A percentile compares a stretch with the other conserved stretches of the same genome.
These are phyloP conservation scores for Aricia agestis DNA, from an alignment of 1,140 invertebrate genomes.

Conservation along the genomic window DNA sequence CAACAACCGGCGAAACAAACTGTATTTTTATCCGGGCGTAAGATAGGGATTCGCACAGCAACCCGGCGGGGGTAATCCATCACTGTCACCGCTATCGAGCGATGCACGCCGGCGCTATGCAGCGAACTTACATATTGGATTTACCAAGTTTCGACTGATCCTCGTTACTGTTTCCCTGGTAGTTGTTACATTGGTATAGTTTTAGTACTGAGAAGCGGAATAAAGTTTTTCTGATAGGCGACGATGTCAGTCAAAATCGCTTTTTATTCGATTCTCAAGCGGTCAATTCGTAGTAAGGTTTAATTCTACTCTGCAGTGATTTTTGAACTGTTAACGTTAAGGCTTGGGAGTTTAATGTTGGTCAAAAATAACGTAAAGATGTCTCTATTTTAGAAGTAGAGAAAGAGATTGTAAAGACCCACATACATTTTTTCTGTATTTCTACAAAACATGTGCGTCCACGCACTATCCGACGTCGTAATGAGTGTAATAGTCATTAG, in stretches of 20 bases:
- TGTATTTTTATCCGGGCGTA: not conserved
- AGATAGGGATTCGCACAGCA: slow-evolving; percentile 41
- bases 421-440: too few relatives aligned
- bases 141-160: slow-evolving; percentile 65
- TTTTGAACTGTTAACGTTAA: too few relatives aligned
- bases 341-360: too few relatives aligned
- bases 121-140: slow-evolving; percentile 71
- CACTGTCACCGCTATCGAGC: slow-evolving; percentile 72
- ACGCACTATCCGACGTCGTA: not conserved
- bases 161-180: slow-evolving; percentile 20
- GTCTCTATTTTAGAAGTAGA: too few relatives aligned
- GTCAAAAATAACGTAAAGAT: too few relatives aligned
- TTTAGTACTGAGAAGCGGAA: not conserved
- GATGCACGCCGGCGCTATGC: slow-evolving; percentile 62
- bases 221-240: too few relatives aligned
- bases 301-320: too few relatives aligned
- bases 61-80: slow-evolving; percentile 59
- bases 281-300: too few relatives aligned
- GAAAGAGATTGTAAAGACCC: too few relatives aligned
- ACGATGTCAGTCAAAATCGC: too few relatives aligned
- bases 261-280: not conserved
- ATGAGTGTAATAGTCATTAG: not conserved
- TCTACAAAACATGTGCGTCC: too few relatives aligned
- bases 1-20: not conserved
- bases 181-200: not conserved